Evolutionary conservation across 1,140 invertebrate species (phyloP), one percentile per base, ranked within the genome.

Genomic region (Globodera ellingtonae): DNA sequence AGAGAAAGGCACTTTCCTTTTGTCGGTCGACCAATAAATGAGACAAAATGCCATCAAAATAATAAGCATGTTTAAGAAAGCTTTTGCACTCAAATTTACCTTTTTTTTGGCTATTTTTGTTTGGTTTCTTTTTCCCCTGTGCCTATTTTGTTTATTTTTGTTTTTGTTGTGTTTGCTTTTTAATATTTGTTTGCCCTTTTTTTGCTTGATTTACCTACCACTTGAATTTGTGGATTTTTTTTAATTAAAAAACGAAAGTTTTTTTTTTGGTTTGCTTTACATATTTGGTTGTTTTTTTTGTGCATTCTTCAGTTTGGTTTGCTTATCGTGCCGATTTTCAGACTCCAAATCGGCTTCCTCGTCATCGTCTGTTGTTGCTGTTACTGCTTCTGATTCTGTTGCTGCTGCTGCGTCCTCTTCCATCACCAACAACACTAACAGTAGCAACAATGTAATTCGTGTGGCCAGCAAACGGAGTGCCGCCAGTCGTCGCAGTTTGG

Each of bases 241-340:
- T 35, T 35, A 2, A 2, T 35, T n/a, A n/a, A 35, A 35, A 35
- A 35, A 35, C 35, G 35, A 35, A 35, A 35, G 35, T 35, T 24
- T 46, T 13, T n/a, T n/a, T 46, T n/a, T 56, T 6, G 6, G 15
- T 75, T 75, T 75, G 24, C 62, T 50, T 62, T 62, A 9, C 9
- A 35, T 73, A 48, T 7, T 73, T 50, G 10, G 18, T 75, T 75
- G 10, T 35, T n/a, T 35, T 75, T 56, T 65, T 65, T 50, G 46
- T 73, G 72, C 47, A 24, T 35, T 35, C 35, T 35, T 35, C 35
- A 35, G 35, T 35, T 35, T 35, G 35, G 35, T 72, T n/a, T 72
- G 70, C 50, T 46, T 50, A 47, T 72, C 46, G 48, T 72, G 9
- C 72, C 48, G 72, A 1, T 70, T 70, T 70, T 70, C 35, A 70